phyloP scores from a whole-genome alignment of 2,888 invertebrate species.

The Epirrhoe alternata region DNA sequence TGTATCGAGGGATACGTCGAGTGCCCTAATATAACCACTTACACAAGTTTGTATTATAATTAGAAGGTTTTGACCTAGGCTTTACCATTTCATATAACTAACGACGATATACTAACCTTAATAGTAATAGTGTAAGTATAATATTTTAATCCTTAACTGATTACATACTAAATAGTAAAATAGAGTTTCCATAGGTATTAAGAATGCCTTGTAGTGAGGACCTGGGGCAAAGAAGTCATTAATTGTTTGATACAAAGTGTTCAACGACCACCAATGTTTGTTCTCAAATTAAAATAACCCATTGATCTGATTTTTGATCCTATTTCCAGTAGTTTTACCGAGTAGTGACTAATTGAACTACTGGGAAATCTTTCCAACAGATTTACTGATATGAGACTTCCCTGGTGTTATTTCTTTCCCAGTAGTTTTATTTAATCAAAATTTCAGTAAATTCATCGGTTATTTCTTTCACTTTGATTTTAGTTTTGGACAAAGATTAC shows the following conservation, averaged over 20 bases:
- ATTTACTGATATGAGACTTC: too few relatives aligned
- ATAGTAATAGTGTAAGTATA: background rate
- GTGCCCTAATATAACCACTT: background rate
- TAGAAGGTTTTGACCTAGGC: background rate
- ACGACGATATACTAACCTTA: background rate
- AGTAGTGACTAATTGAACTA: too few relatives aligned
- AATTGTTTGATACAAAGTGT: background rate
- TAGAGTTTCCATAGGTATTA: background rate
- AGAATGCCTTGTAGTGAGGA: background rate
- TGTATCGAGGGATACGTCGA: background rate
- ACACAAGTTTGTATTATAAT: background rate
- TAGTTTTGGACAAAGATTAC: too few relatives aligned
- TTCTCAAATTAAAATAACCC: too few relatives aligned
- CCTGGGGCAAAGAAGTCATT: background rate
- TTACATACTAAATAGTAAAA: conserved; percentile 1
- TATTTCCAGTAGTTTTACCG: too few relatives aligned
- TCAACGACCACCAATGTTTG: too few relatives aligned
- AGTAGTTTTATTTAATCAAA: too few relatives aligned
- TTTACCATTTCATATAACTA: background rate
- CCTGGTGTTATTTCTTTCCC: too few relatives aligned
- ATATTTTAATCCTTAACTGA: background rate
- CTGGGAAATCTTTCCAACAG: too few relatives aligned
- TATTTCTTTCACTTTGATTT: too few relatives aligned
- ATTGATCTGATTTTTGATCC: too few relatives aligned
- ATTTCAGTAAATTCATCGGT: too few relatives aligned